Conservation (phyloP, 2,888 invertebrate genomes). For the Agrochola litura region DNA sequence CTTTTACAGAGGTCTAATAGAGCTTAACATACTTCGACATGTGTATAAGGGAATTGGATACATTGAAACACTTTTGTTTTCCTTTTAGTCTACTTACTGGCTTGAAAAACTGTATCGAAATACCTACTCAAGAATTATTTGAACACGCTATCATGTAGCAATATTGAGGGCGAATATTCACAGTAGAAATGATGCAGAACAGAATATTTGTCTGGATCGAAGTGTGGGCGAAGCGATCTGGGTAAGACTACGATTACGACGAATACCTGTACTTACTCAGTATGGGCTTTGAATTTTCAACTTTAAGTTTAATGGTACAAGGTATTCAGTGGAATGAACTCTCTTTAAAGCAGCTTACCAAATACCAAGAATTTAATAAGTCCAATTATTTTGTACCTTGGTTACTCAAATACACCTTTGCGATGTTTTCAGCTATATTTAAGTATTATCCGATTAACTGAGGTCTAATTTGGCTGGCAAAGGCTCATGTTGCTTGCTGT, state of each 20-base stretch:
- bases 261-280: conserved; percentile 3
- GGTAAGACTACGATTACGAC: conserved; percentile 49
- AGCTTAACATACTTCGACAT: conserved; percentile 8
- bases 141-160: conserved; percentile 34
- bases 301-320: conserved; percentile 14
- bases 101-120: conserved; percentile 23
- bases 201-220: conserved; percentile 49
- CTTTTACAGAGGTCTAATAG: conserved; percentile 9
- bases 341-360: not conserved
- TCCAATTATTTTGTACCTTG: conserved; percentile 48
- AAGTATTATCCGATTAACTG: conserved; percentile 55
- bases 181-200: conserved; percentile 42
- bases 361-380: conserved; percentile 40
- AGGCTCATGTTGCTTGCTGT: conserved; percentile 63
- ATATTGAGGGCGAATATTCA: conserved; percentile 31
- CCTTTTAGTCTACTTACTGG: conserved; percentile 9
- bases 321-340: not conserved
- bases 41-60: conserved; percentile 35
- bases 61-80: conserved; percentile 26
- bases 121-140: conserved; percentile 34
- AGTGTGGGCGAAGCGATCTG: conserved; percentile 50
- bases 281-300: conserved; percentile 22
- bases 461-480: conserved; percentile 60
- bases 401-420: conserved; percentile 61
- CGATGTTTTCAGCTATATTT: conserved; percentile 50